These are phyloP conservation scores for Gavia stellata DNA, from an alignment of 2,113 vertebrate genomes.

Conservation along the genomic window DNA sequence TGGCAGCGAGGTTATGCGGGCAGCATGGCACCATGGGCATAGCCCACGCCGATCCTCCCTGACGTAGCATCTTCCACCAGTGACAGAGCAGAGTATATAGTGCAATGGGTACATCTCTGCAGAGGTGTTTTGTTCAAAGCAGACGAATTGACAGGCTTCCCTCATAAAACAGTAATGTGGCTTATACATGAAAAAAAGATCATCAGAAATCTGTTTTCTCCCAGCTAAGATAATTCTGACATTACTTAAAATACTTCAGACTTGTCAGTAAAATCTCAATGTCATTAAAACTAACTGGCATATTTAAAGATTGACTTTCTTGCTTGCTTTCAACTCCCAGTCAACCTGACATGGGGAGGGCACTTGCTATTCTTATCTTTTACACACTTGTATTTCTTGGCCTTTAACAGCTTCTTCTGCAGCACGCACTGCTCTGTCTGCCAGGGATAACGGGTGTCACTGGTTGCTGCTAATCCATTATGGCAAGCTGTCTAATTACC, in stretches of 20 bases:
- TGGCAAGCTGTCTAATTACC: conserved; percentile 50
- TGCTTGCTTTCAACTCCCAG: conserved; percentile 58
- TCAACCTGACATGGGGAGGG: conserved; percentile 43
- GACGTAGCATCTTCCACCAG: background rate
- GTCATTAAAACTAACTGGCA: conserved; percentile 62
- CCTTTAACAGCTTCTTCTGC: conserved; percentile 7
- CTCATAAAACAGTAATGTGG: conserved; percentile 23
- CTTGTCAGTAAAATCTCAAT: conserved; percentile 56
- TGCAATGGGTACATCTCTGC: background rate
- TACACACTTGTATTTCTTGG: conserved; percentile 11
- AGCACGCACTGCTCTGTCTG: background rate
- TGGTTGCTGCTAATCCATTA: conserved; percentile 49
- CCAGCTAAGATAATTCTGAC: conserved; percentile 43
- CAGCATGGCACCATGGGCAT: fast-evolving
- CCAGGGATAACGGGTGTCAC: conserved; percentile 49
- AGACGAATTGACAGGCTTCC: conserved; percentile 14
- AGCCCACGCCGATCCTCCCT: background rate
- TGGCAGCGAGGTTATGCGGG: fast-evolving
- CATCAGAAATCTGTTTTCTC: conserved; percentile 40
- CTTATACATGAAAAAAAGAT: conserved; percentile 20
- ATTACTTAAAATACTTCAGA: conserved; percentile 64
- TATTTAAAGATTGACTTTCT: conserved; percentile 59
- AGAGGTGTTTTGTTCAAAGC: conserved; percentile 16
- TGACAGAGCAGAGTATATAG: background rate
- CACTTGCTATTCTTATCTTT: conserved; percentile 56